phyloP scores from a whole-genome alignment of 2,797 vertebrate species.

The Acipenser transmontanus region DNA sequence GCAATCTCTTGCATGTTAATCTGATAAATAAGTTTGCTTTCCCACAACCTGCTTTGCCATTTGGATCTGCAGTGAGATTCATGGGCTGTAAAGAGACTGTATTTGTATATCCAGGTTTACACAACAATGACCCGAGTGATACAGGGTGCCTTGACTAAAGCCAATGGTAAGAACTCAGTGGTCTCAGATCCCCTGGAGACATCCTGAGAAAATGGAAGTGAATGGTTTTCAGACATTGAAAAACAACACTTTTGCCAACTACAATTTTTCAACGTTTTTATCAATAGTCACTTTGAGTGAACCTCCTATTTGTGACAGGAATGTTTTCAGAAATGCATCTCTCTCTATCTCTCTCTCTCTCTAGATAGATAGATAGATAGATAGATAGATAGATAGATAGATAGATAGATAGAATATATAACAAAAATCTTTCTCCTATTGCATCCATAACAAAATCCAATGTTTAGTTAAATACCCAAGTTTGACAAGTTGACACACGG shows the following conservation, averaged over 20 bases:
- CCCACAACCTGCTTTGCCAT: too few species aligned
- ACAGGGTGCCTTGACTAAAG: too few species aligned
- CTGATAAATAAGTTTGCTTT: too few species aligned
- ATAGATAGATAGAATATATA: not conserved
- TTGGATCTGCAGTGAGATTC: too few species aligned
- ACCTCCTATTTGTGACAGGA: not conserved
- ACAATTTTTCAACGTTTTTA: constrained; percentile 3
- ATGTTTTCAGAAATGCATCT: not conserved
- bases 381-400: not conserved
- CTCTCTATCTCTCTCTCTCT: not conserved
- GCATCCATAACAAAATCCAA: constrained; percentile 45
- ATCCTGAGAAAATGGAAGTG: not conserved
- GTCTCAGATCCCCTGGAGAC: not conserved
- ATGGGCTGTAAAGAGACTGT: too few species aligned
- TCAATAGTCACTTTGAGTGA: not conserved
- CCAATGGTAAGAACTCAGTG: too few species aligned
- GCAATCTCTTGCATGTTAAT: too few species aligned
- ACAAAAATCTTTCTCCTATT: constrained; percentile 31
- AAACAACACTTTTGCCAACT: constrained; percentile 14
- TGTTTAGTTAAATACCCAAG: constrained; percentile 51
- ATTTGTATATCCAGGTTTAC: too few species aligned
- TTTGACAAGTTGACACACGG: constrained; percentile 44
- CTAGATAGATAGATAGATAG: not conserved
- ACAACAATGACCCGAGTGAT: too few species aligned
- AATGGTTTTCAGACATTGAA: not conserved